These are phyloP conservation scores for Apaloderma vittatum DNA, from an alignment of 2,113 vertebrate species.

Conservation along the genomic window DNA sequence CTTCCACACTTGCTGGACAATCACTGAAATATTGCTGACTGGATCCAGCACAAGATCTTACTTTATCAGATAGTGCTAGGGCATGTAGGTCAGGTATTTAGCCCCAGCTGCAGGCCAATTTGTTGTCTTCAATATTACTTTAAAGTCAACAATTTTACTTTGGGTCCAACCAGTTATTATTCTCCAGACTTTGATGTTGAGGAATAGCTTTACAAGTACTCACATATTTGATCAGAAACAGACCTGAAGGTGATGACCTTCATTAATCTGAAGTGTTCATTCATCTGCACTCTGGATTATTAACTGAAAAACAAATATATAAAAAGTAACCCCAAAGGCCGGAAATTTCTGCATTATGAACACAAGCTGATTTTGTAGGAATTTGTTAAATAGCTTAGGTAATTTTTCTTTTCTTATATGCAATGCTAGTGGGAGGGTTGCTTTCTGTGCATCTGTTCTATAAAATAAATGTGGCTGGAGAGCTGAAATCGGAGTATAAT, in stretches of 20 bases:
- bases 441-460: slow-evolving; percentile 38
- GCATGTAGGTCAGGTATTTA: background rate
- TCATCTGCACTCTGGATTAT: background rate
- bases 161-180: background rate
- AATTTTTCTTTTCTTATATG: background rate
- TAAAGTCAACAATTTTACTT: background rate
- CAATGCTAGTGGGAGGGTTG: background rate
- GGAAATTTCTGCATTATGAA: background rate
- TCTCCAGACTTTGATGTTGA: background rate
- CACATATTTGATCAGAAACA: background rate
- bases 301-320: background rate
- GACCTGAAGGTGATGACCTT: background rate
- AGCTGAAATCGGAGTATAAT: background rate
- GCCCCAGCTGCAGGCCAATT: background rate
- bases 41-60: background rate
- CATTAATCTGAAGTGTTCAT: background rate
- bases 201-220: background rate
- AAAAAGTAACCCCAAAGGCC: background rate
- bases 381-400: background rate
- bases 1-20: background rate
- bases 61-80: background rate
- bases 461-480: background rate
- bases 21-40: background rate
- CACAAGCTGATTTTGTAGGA: background rate
- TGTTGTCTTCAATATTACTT: background rate